Evolutionary conservation across 2,113 vertebrate genomes (phyloP).

Genomic region (Oxyura jamaicensis): DNA sequence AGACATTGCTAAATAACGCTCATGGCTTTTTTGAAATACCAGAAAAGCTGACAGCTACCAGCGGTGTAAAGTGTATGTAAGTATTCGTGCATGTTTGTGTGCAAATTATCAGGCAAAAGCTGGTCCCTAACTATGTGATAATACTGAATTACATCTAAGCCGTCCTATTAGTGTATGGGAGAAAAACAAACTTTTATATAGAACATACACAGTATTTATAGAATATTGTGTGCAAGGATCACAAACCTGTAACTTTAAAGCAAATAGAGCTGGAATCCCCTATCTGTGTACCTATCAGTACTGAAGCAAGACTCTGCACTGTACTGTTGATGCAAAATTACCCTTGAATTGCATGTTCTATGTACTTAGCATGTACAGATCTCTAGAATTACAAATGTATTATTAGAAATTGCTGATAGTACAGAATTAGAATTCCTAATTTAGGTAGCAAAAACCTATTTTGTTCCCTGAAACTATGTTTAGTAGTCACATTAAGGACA

Average conservation of each 20-base stretch:
- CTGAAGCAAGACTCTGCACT: background rate
- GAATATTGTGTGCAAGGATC: background rate
- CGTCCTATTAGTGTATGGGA: background rate
- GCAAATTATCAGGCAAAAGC: background rate
- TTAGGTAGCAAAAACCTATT: background rate
- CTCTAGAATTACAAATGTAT: background rate
- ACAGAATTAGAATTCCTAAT: background rate
- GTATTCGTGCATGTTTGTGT: accelerated
- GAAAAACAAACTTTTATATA: background rate
- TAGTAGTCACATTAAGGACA: background rate
- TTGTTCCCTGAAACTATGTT: background rate
- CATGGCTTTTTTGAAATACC: background rate
- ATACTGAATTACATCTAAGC: background rate
- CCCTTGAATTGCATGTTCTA: background rate
- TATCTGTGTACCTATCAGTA: background rate
- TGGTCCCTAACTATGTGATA: background rate
- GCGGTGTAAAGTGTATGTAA: background rate
- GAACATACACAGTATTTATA: too few species aligned
- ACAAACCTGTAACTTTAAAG: background rate
- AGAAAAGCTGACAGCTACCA: background rate
- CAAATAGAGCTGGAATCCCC: background rate
- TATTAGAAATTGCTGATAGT: background rate
- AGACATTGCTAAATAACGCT: background rate
- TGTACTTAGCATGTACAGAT: background rate
- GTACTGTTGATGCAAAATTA: background rate